Conservation (phyloP, 37 sponge, comb jelly and placozoan genomes). For the Agelas oroides region DNA sequence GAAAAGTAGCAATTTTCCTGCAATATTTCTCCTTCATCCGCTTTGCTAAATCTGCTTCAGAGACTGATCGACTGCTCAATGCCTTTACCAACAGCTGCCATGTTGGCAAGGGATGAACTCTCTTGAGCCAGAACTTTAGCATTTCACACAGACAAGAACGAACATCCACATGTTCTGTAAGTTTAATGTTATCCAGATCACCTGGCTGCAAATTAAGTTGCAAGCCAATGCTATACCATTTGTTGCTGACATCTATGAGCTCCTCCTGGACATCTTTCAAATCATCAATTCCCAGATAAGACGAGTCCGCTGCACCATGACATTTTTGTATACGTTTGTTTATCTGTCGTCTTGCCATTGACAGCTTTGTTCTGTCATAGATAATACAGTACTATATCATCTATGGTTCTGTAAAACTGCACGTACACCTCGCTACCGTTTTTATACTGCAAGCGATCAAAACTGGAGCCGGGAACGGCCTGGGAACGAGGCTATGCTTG, state of each 20-base stretch:
- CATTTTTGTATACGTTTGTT: too few species aligned
- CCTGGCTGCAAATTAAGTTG: background rate
- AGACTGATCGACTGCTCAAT: background rate
- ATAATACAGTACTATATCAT: too few species aligned
- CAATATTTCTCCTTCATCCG: background rate
- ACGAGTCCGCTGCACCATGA: too few species aligned
- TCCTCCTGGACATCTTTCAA: background rate
- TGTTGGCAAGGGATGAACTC: background rate
- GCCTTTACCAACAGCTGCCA: background rate
- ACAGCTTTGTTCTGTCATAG: too few species aligned
- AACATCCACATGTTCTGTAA: background rate
- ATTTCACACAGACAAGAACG: background rate
- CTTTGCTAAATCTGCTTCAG: background rate
- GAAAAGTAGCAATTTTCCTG: too few species aligned
- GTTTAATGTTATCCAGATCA: background rate
- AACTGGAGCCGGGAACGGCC: too few species aligned
- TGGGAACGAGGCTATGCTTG: too few species aligned
- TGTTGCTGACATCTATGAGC: background rate
- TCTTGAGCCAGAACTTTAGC: conserved; percentile 18
- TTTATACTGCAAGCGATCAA: too few species aligned
- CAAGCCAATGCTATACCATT: conserved; percentile 21
- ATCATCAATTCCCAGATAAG: too few species aligned
- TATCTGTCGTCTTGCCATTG: too few species aligned
- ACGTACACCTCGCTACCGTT: too few species aligned
- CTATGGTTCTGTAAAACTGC: too few species aligned